Conservation (phyloP, 2,113 vertebrate species). For the Triplophysa dalaica region DNA sequence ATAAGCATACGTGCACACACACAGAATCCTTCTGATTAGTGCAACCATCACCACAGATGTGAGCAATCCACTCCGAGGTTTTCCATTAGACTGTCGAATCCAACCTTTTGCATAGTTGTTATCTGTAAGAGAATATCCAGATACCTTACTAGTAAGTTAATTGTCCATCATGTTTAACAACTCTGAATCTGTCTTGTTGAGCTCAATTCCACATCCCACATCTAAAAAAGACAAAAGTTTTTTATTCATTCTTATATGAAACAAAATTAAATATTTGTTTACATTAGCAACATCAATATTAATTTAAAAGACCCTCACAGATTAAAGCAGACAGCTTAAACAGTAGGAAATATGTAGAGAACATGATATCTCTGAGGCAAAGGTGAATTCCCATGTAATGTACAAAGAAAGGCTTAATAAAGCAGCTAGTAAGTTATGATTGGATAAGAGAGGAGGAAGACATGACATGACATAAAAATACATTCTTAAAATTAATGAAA, state of each 20-base stretch:
- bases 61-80: constrained; percentile 45
- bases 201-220: neutral
- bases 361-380: neutral
- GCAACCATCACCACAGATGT: constrained; percentile 27
- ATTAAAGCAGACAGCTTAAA: neutral
- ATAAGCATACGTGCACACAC: too few species aligned
- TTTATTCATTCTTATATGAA: neutral
- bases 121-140: constrained; percentile 34
- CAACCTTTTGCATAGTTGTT: neutral
- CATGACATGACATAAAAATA: neutral
- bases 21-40: neutral
- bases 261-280: neutral
- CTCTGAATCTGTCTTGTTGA: neutral
- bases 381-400: too few species aligned
- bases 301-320: neutral
- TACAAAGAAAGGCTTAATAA: neutral
- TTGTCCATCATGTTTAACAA: neutral
- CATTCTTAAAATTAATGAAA: too few species aligned
- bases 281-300: neutral
- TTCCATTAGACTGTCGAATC: neutral
- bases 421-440: neutral
- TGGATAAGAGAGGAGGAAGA: neutral
- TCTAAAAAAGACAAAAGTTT: neutral
- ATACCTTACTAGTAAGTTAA: constrained; percentile 24
- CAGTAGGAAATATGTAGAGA: neutral